Conservation (phyloP, 2,888 invertebrate genomes). For the Empis livida region DNA sequence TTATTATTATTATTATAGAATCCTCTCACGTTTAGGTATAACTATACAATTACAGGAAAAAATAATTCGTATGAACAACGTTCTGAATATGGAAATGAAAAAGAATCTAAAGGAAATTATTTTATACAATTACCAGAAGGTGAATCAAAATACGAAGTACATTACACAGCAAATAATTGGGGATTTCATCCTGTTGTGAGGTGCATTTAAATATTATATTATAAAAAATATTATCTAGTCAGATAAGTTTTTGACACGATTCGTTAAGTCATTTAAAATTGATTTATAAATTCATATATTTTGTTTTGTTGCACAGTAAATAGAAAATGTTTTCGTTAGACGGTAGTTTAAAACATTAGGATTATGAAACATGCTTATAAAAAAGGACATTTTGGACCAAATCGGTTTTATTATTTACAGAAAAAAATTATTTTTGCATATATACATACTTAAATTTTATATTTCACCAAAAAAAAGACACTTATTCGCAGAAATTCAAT, state of each 20-base stretch:
- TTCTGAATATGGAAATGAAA: slow-evolving; percentile 35
- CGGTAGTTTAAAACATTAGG: too few species aligned
- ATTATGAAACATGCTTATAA: too few species aligned
- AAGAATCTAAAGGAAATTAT: slow-evolving; percentile 36
- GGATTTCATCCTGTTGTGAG: slow-evolving; percentile 50
- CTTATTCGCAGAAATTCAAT: too few species aligned
- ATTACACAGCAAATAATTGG: slow-evolving; percentile 48
- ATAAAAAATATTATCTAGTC: too few species aligned
- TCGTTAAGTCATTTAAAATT: not conserved
- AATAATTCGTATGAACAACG: slow-evolving; percentile 35
- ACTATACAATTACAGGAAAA: slow-evolving; percentile 34
- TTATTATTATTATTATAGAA: too few species aligned
- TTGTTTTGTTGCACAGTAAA: not conserved
- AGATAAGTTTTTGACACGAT: not conserved
- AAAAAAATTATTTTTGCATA: too few species aligned
- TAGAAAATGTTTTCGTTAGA: too few species aligned
- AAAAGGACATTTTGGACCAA: too few species aligned
- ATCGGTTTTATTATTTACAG: too few species aligned
- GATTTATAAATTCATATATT: not conserved
- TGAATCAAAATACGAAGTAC: slow-evolving; percentile 39
- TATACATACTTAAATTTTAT: too few species aligned
- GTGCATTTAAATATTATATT: slow-evolving; percentile 6
- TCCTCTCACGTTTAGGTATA: slow-evolving; percentile 41
- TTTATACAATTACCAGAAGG: slow-evolving; percentile 24
- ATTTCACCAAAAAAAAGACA: too few species aligned